phyloP scores from a whole-genome alignment of 2,888 invertebrate genomes.

The Tenthredo distinguenda region DNA sequence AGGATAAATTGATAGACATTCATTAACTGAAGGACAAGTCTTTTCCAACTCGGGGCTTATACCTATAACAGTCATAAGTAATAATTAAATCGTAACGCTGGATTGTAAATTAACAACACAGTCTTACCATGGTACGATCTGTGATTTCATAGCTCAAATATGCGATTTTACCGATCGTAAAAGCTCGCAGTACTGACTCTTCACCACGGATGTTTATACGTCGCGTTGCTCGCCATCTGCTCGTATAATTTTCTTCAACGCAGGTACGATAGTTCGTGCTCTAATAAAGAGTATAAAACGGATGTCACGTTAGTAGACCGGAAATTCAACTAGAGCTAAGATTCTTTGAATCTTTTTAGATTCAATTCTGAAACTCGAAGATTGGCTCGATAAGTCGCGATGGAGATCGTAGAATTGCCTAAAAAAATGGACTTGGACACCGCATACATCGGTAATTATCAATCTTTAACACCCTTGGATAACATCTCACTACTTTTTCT shows the following conservation, averaged over 20 bases:
- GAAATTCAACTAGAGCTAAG: not conserved
- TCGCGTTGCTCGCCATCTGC: not conserved
- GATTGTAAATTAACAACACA: not conserved
- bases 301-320: not conserved
- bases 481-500: not conserved
- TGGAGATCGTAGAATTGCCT: not conserved
- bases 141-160: not conserved
- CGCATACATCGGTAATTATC: constrained; percentile 56
- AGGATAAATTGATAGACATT: not conserved
- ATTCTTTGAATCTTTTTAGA: constrained; percentile 1
- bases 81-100: not conserved
- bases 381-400: not conserved
- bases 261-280: not conserved
- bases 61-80: not conserved
- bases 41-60: not conserved
- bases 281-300: constrained; percentile 28
- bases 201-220: not conserved
- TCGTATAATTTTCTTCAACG: not conserved
- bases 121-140: not conserved
- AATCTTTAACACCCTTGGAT: not conserved
- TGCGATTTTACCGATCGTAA: constrained; percentile 2
- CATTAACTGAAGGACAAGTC: not conserved
- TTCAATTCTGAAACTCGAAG: not conserved
- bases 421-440: constrained; percentile 47
- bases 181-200: not conserved